Conservation (phyloP, 35 echinoderm and acorn worm genomes). For the Heliocidaris tuberculata region DNA sequence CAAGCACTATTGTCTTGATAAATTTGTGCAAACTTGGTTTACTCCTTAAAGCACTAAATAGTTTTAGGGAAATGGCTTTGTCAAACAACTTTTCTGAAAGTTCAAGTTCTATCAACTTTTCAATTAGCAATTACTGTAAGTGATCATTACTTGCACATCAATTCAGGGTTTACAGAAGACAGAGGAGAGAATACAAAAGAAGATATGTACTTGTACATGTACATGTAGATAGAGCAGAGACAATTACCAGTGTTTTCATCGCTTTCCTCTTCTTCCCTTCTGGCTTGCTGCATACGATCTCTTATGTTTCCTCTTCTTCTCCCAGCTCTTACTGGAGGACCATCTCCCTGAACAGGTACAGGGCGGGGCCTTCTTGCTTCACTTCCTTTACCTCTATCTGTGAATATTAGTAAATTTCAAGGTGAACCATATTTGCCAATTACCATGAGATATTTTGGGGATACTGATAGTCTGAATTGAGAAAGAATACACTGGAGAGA, state of each 20-base stretch:
- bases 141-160: neutral
- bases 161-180: too few species aligned
- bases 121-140: neutral
- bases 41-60: too few species aligned
- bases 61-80: neutral
- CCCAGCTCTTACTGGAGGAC: neutral
- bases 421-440: neutral
- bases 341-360: neutral
- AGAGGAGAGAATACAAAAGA: too few species aligned
- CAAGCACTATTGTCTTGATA: too few species aligned
- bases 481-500: too few species aligned
- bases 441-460: neutral
- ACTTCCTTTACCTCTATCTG: neutral
- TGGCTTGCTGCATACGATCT: constrained; percentile 25
- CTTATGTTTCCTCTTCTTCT: neutral
- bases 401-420: neutral
- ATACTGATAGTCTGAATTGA: too few species aligned
- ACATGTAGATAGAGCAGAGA: neutral
- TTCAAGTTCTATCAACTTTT: neutral
- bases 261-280: constrained; percentile 28
- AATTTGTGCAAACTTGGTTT: too few species aligned
- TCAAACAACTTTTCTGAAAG: neutral
- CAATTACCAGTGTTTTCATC: neutral
- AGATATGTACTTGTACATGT: neutral
- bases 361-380: neutral